Evolutionary conservation across 2,113 vertebrate genomes (phyloP).

Genomic region (Jacana jacana): DNA sequence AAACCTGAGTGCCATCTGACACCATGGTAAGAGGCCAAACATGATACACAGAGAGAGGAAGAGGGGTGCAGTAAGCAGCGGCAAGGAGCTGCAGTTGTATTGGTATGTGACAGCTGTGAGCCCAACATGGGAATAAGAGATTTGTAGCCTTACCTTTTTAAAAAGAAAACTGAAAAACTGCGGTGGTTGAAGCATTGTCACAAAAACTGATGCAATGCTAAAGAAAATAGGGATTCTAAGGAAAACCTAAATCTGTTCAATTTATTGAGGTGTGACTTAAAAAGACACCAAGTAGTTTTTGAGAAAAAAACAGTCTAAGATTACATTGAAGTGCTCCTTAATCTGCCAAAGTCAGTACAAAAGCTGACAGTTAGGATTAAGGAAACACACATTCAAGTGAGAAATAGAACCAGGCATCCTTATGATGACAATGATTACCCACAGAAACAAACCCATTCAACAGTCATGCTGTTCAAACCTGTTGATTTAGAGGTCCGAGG

Average conservation of each 20-base stretch:
- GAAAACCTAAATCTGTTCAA: not conserved
- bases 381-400: not conserved
- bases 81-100: not conserved
- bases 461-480: rapidly evolving
- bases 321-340: not conserved
- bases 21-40: not conserved
- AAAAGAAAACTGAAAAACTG: not conserved
- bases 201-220: not conserved
- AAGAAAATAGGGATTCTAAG: not conserved
- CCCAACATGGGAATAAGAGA: not conserved
- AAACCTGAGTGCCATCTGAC: not conserved
- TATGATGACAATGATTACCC: not conserved
- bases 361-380: not conserved
- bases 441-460: not conserved
- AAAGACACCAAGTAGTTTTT: not conserved
- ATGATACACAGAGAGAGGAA: not conserved
- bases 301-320: not conserved
- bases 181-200: not conserved
- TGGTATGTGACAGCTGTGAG: not conserved
- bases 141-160: not conserved
- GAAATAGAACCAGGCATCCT: not conserved
- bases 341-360: not conserved
- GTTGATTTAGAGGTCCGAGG: not conserved
- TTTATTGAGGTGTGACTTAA: not conserved
- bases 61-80: not conserved